Base-by-base conservation (phyloP, 2,797 vertebrate species). In the Trichosurus vulpecula region DNA sequence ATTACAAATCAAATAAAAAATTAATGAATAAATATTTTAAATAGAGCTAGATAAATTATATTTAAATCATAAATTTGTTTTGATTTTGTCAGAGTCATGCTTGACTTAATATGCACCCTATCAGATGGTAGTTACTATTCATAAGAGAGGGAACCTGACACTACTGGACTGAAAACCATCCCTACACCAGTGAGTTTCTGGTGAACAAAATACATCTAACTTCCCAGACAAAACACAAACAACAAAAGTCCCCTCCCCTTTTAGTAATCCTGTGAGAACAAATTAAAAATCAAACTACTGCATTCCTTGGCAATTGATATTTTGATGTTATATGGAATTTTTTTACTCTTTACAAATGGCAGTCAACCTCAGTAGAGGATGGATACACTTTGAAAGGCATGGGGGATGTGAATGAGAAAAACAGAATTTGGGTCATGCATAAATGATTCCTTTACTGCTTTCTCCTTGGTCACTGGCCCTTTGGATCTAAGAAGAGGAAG, bases 401-500 rank as follows among this genome's bases (percentile, higher is more conserved):
- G 2, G 4, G 25, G 1, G 66, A 91, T 6, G 89, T 9, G 51
- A n/a, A 81, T 74, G 55, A 94, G 91, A 31, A 27, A 74, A 58
- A 31, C 30, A 92, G 90, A 81, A 55, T 8, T 6, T 93, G 6
- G 94, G 57, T 95, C 0, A 4, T 92, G 93, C 90, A 90, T 90
- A 92, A 55, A 22, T 41, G 6, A 25, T 52, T 94, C 5, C 61
- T 87, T 90, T 52, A 52, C 74, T 93, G 93, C 9, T 52, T 52
- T 81, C 4, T 74, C 35, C 6, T 66, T 66, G 58, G 12, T 66
- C 35, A 14, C 31, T 61, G 41, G 90, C 47, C 47, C 87, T 93
- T 91, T 93, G 61, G 89, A 22, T 61, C 61, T 95, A 25, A 91
- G 30, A 16, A 56, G 92, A 94, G 6, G 94, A 5, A 93, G 91